These are phyloP conservation scores for Marronus borbonicus DNA, from an alignment of 2,888 invertebrate species.

Conservation along the genomic window DNA sequence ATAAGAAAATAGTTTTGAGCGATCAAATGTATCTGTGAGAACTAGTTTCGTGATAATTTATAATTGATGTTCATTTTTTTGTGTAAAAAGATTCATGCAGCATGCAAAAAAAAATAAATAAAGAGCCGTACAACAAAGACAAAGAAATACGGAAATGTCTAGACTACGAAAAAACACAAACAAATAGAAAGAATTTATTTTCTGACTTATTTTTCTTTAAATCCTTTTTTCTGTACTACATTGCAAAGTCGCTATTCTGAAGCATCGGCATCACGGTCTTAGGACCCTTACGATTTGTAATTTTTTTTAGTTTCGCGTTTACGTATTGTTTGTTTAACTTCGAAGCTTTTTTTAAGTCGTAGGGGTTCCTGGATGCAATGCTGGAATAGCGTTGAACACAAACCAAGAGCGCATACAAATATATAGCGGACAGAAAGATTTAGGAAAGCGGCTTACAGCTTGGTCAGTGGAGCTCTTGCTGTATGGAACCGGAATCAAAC, in stretches of 20 bases:
- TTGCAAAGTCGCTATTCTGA: conserved; percentile 41
- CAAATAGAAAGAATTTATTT: conserved; percentile 49
- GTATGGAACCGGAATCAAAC: conserved; percentile 99
- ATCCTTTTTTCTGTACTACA: conserved; percentile 46
- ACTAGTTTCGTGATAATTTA: neutral
- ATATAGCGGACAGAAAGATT: conserved; percentile 72
- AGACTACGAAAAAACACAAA: conserved; percentile 55
- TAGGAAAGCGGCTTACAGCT: conserved; percentile 95
- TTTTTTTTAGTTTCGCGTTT: neutral
- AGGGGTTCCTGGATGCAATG: conserved; percentile 63
- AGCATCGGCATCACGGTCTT: conserved; percentile 1
- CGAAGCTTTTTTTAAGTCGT: neutral
- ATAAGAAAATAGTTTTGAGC: conserved; percentile 67
- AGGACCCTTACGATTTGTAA: neutral
- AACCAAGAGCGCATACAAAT: conserved; percentile 70
- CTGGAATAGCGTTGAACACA: conserved; percentile 64
- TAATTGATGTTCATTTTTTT: conserved; percentile 27
- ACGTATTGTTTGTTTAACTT: neutral
- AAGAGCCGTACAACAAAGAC: conserved; percentile 58
- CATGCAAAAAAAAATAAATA: conserved; percentile 62
- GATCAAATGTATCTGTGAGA: conserved; percentile 71
- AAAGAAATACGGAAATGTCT: conserved; percentile 57
- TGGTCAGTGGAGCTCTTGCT: conserved; percentile 99
- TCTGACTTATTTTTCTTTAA: conserved; percentile 9
- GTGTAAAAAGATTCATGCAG: conserved; percentile 66